These are phyloP conservation scores for Cerceris ruficornis DNA, from an alignment of 2,888 invertebrate genomes.

Conservation along the genomic window DNA sequence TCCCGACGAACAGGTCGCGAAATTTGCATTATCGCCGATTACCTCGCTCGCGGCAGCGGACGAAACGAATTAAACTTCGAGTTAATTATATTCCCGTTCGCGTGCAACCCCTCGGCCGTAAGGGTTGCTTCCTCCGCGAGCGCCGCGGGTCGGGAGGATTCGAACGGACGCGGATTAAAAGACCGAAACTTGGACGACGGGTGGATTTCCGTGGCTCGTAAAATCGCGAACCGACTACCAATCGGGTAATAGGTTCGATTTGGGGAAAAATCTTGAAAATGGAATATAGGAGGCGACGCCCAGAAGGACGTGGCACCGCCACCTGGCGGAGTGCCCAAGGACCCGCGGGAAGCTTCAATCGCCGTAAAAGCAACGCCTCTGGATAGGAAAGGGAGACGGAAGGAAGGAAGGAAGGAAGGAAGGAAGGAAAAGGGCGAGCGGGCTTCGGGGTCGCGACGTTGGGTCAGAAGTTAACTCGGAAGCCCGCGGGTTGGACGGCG, in stretches of 20 bases:
- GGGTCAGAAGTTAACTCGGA: conserved; percentile 67
- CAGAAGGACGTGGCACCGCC: conserved; percentile 70
- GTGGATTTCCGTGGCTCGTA: neutral
- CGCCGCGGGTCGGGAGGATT: neutral
- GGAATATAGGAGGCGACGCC: conserved; percentile 60
- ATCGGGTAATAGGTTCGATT: neutral
- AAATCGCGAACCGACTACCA: neutral
- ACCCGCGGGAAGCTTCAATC: conserved; percentile 77
- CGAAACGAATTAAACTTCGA: conserved; percentile 49
- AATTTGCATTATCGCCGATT: neutral
- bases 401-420: conserved; percentile 19
- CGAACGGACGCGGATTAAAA: neutral
- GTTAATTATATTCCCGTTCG: conserved; percentile 49
- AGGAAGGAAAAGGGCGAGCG: conserved; percentile 4
- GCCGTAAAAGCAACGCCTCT: conserved; percentile 79
- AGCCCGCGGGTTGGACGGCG: conserved; percentile 53
- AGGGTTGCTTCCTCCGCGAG: neutral
- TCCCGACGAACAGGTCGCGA: neutral
- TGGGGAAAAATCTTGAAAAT: conserved; percentile 48
- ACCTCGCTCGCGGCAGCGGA: conserved; percentile 12
- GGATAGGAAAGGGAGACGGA: conserved; percentile 36
- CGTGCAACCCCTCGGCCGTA: conserved; percentile 22
- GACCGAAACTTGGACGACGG: too few species aligned
- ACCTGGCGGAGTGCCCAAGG: conserved; percentile 78
- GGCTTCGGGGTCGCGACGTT: conserved; percentile 30